These are phyloP conservation scores for Cherax quadricarinatus DNA, from an alignment of 1,140 invertebrate species.

Conservation along the genomic window DNA sequence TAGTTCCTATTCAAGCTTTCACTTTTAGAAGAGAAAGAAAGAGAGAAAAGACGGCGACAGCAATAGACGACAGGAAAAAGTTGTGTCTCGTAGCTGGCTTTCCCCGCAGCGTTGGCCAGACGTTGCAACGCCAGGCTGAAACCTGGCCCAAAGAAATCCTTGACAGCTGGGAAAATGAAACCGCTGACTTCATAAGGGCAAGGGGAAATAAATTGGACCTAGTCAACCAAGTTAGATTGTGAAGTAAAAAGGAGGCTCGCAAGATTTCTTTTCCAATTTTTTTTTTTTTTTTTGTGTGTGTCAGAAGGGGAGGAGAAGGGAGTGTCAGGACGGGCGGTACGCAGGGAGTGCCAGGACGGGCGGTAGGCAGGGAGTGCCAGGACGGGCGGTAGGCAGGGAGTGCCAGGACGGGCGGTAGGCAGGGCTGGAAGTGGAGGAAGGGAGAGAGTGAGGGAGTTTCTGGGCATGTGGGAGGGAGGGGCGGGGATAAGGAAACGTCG, in stretches of 20 bases:
- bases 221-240: conserved; percentile 4
- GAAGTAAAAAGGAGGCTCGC: background rate
- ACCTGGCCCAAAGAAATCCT: conserved; percentile 32
- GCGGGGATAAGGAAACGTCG: too few relatives aligned
- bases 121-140: conserved; percentile 15
- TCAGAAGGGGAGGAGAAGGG: background rate
- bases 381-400: background rate
- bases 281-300: too few relatives aligned
- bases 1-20: background rate
- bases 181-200: conserved; percentile 27
- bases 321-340: background rate
- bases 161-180: conserved; percentile 44
- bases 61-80: background rate
- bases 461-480: too few relatives aligned
- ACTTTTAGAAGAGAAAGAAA: background rate
- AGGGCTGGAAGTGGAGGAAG: background rate
- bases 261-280: background rate
- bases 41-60: background rate
- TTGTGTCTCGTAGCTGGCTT: background rate
- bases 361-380: background rate
- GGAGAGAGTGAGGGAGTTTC: too few relatives aligned
- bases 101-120: background rate
- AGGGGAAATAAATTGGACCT: conserved; percentile 15
- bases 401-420: background rate
- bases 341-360: background rate